Conservation (phyloP, 2,888 invertebrate species). For the Podotricha telesiphe region DNA sequence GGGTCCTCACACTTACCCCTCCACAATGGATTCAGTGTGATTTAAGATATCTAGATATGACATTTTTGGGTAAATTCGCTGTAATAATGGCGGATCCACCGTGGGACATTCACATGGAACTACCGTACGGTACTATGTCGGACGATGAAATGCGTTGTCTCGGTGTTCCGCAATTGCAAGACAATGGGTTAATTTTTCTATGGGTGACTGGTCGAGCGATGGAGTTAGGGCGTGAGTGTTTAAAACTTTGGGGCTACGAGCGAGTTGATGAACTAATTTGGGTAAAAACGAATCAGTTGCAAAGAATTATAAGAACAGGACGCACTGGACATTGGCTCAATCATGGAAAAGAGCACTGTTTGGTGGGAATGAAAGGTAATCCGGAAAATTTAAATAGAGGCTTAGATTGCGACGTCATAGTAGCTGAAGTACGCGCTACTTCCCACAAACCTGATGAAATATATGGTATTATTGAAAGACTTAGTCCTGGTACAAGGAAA, state of each 20-base stretch:
- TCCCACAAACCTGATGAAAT: conserved; percentile 99
- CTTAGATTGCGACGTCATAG: conserved; percentile 98
- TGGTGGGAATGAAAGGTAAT: conserved; percentile 97
- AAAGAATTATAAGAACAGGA: conserved; percentile 97
- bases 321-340: conserved; percentile 99
- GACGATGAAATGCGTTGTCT: conserved; percentile 99
- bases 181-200: conserved; percentile 97
- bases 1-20: conserved; percentile 89
- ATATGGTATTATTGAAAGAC: conserved; percentile 97
- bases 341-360: conserved; percentile 98
- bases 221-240: conserved; percentile 97
- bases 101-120: conserved; percentile 99
- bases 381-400: conserved; percentile 95
- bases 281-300: conserved; percentile 99
- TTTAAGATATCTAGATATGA: conserved; percentile 94
- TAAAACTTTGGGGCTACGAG: conserved; percentile 98
- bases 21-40: conserved; percentile 99
- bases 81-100: conserved; percentile 99
- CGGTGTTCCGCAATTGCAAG: conserved; percentile 96
- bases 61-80: conserved; percentile 97
- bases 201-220: conserved; percentile 99
- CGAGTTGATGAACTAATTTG: conserved; percentile 98
- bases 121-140: conserved; percentile 99
- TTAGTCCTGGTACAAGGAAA: conserved; percentile 98
- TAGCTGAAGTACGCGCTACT: conserved; percentile 98